Evolutionary conservation across 2,113 vertebrate genomes (phyloP).

Genomic region (Rynchops niger): DNA sequence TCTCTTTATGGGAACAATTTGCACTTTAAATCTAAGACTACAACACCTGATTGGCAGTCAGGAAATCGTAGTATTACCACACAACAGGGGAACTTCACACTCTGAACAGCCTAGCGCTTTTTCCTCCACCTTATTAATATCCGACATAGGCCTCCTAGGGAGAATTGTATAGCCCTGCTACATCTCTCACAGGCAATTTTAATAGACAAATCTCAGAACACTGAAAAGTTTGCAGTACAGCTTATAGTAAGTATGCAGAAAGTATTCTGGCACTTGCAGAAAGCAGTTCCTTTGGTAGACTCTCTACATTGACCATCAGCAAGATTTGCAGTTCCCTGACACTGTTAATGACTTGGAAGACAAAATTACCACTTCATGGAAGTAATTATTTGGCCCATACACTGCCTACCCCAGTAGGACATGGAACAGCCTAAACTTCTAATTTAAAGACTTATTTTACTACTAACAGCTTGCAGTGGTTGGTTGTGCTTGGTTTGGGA

Average conservation of each 20-base stretch:
- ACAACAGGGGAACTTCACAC: slow-evolving; percentile 27
- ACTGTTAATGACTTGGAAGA: neutral
- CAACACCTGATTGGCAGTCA: neutral
- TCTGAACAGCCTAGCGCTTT: neutral
- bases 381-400: neutral
- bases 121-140: neutral
- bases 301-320: neutral
- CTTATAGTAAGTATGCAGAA: neutral
- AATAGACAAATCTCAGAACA: neutral
- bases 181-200: neutral
- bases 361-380: neutral
- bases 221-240: neutral
- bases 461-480: neutral
- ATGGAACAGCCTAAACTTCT: neutral
- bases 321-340: neutral
- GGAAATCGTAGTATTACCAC: neutral
- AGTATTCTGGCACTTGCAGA: neutral
- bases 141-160: neutral
- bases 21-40: neutral
- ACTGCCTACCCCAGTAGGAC: neutral
- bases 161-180: neutral
- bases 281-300: neutral
- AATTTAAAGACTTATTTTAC: neutral
- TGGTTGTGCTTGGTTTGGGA: too few relatives aligned
- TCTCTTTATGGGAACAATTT: neutral